Percentiles rank a stretch among this genome's conserved stretches.
Conservation (phyloP, 1,140 invertebrate species). For the Globodera ellingtonae region DNA sequence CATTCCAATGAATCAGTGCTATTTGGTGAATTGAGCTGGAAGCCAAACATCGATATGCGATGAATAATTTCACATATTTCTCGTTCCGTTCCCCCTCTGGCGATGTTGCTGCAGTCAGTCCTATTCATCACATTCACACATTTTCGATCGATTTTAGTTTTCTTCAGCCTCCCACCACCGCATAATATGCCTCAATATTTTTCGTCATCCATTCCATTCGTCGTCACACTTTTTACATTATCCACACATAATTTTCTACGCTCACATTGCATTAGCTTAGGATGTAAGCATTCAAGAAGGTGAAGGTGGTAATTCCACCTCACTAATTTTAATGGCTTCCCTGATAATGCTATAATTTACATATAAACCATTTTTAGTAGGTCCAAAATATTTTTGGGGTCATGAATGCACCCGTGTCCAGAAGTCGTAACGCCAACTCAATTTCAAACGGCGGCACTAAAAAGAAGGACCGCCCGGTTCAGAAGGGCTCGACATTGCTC, state of each 20-base stretch:
- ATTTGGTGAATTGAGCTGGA: slow-evolving; percentile 1
- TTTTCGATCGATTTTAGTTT: background rate
- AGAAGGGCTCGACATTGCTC: slow-evolving; percentile 24
- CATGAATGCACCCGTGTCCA: background rate
- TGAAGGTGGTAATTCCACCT: no score
- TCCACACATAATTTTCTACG: background rate
- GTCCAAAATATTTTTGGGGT: background rate
- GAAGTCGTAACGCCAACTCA: background rate
- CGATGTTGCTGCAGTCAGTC: background rate
- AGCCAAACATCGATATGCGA: background rate
- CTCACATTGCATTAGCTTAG: background rate
- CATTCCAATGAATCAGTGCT: background rate
- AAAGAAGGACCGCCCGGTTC: slow-evolving; percentile 30
- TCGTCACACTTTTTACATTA: background rate
- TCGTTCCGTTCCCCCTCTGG: background rate
- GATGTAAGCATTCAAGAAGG: background rate
- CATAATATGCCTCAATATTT: background rate
- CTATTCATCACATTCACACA: background rate
- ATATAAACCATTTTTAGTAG: no score
- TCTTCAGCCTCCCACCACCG: background rate
- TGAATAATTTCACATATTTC: slow-evolving; percentile 1
- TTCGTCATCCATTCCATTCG: background rate
- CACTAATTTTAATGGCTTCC: no score
- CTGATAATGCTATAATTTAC: no score
- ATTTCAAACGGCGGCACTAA: slow-evolving; percentile 1